Percentiles rank a stretch among this genome's conserved stretches.
phyloP scores from a whole-genome alignment of 2,888 invertebrate genomes.

The Drosophila fulvimacula region DNA sequence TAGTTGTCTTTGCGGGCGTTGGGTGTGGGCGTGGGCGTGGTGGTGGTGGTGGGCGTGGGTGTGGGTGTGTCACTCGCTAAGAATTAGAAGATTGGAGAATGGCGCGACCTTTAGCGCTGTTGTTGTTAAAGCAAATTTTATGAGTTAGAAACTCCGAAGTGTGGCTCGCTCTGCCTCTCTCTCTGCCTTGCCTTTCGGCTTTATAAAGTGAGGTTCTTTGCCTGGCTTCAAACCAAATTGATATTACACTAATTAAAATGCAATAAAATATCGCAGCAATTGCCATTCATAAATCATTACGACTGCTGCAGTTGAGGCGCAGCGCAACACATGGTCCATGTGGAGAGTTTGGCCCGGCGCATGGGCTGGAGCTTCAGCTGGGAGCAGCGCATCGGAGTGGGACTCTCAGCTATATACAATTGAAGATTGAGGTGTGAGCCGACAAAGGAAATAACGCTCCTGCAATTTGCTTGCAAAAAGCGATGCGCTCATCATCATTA shows the following conservation, averaged over 20 bases:
- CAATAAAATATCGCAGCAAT: conserved; percentile 80
- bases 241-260: conserved; percentile 84
- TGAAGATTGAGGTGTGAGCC: conserved; percentile 75
- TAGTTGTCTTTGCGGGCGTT: conserved; percentile 36
- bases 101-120: conserved; percentile 26
- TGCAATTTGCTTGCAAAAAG: conserved; percentile 80
- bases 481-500: conserved; percentile 81
- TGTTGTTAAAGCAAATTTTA: conserved; percentile 63
- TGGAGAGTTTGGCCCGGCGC: conserved; percentile 7
- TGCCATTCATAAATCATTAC: conserved; percentile 79
- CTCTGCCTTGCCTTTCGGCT: not conserved
- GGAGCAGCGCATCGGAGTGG: conserved; percentile 14
- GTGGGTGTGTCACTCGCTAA: conserved; percentile 59
- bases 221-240: conserved; percentile 71
- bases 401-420: conserved; percentile 43
- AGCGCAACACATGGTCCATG: conserved; percentile 37
- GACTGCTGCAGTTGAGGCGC: conserved; percentile 45
- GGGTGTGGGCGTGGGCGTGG: conserved; percentile 48
- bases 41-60: conserved; percentile 40
- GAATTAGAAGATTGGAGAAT: conserved; percentile 10
- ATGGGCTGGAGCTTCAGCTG: conserved; percentile 2
- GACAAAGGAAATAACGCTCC: conserved; percentile 78
- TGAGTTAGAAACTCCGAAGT: conserved; percentile 45
- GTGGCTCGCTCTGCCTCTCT: not conserved
- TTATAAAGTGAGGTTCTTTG: conserved; percentile 30